phyloP scores from a whole-genome alignment of 2,113 vertebrate genomes.

The Ceratotherium simum region DNA sequence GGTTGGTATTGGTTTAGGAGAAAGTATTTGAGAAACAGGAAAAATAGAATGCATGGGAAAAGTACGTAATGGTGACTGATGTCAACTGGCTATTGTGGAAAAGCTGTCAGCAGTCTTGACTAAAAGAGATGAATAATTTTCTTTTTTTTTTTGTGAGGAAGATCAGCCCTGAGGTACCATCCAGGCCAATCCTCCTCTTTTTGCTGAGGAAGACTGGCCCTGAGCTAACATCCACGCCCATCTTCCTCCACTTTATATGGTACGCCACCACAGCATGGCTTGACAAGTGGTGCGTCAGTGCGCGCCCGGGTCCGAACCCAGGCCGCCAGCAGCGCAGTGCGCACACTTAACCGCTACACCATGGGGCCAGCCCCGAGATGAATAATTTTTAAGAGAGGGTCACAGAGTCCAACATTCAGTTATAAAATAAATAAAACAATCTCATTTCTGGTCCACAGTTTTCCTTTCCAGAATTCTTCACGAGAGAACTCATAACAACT shows the following conservation, averaged over 20 bases:
- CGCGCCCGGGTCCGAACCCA: no score
- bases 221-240: no score
- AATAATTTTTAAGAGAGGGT: neutral
- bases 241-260: no score
- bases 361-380: neutral
- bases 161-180: no score
- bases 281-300: no score
- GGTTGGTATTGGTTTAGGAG: neutral
- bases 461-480: conserved; percentile 14
- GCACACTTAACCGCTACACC: no score
- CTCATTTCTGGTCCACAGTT: neutral
- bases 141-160: neutral
- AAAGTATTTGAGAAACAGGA: neutral
- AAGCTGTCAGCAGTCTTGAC: neutral
- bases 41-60: neutral
- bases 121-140: neutral
- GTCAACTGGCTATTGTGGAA: neutral
- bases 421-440: conserved; percentile 23
- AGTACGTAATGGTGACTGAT: neutral
- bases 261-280: no score
- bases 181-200: no score
- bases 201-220: no score
- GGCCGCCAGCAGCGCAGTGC: no score
- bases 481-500: neutral
- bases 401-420: neutral